Conservation (phyloP, 2,888 invertebrate species). For the Cerceris rybyensis region DNA sequence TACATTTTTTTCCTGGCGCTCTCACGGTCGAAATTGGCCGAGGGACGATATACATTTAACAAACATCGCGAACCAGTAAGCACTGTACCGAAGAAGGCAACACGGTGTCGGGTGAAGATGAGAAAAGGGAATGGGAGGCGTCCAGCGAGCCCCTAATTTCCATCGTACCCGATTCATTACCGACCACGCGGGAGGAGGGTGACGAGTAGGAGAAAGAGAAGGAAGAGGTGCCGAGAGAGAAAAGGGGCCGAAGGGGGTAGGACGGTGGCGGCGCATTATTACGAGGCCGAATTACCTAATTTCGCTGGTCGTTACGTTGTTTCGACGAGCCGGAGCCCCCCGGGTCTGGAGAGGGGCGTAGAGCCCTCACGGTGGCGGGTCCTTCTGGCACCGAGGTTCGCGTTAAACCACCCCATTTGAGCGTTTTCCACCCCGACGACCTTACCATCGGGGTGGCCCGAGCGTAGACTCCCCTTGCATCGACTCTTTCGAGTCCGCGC, state of each 20-base stretch:
- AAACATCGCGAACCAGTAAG: constrained; percentile 55
- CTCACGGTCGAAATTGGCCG: constrained; percentile 31
- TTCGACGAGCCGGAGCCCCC: constrained; percentile 72
- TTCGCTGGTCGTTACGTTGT: constrained; percentile 81
- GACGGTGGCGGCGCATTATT: constrained; percentile 77
- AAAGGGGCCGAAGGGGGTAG: constrained; percentile 48
- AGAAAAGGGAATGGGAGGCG: constrained; percentile 58
- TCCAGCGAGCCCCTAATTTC: constrained; percentile 77
- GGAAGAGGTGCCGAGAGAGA: constrained; percentile 22
- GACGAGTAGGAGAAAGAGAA: constrained; percentile 47
- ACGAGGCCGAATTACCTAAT: constrained; percentile 81
- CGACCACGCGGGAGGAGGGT: constrained; percentile 62
- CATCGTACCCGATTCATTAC: constrained; percentile 79
- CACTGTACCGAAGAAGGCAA: constrained; percentile 45
- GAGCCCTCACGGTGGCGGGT: constrained; percentile 74
- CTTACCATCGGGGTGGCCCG: constrained; percentile 72
- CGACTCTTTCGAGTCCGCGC: constrained; percentile 62
- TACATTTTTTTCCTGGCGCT: constrained; percentile 28
- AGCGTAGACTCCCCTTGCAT: constrained; percentile 56
- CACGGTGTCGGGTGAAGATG: constrained; percentile 49
- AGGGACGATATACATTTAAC: constrained; percentile 58
- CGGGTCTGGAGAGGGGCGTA: constrained; percentile 57
- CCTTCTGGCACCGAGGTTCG: constrained; percentile 81
- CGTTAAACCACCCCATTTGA: constrained; percentile 82
- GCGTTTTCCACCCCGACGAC: constrained; percentile 82